Percentiles rank a stretch among this genome's conserved stretches.
Conservation (phyloP, 2,113 vertebrate genomes). For the Halcyon malimbica region DNA sequence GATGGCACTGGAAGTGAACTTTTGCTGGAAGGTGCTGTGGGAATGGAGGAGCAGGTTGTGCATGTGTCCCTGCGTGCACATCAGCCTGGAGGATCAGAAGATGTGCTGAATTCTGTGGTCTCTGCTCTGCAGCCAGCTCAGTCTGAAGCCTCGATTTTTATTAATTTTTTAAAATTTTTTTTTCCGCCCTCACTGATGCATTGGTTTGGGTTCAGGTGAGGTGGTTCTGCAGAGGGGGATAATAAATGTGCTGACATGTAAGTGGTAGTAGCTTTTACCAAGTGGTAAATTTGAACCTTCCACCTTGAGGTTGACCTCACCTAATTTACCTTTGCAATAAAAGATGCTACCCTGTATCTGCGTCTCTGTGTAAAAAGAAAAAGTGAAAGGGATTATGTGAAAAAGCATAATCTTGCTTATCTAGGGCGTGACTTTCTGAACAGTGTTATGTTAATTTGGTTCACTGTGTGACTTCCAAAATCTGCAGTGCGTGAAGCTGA, state of each 20-base stretch:
- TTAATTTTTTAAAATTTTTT: no score
- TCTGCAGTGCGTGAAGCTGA: neutral
- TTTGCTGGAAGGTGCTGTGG: neutral
- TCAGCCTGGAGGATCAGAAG: neutral
- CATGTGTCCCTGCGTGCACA: accelerated
- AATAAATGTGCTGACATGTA: neutral
- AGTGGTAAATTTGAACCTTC: neutral
- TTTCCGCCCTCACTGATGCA: neutral
- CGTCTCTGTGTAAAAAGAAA: no score
- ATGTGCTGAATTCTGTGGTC: neutral
- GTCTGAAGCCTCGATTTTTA: neutral
- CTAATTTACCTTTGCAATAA: neutral
- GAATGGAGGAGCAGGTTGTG: neutral
- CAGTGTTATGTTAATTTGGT: neutral
- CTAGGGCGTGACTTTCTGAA: neutral
- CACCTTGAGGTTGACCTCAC: neutral
- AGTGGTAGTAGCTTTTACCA: neutral
- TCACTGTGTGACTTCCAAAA: neutral
- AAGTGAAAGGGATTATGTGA: no score
- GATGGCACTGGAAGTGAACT: neutral
- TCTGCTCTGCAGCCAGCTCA: neutral
- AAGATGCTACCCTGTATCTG: neutral
- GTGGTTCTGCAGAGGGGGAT: neutral
- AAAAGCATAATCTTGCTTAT: neutral
- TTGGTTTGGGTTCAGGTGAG: neutral